Base-by-base conservation (phyloP, 2,113 vertebrate genomes). In the Elanus axillaris region DNA sequence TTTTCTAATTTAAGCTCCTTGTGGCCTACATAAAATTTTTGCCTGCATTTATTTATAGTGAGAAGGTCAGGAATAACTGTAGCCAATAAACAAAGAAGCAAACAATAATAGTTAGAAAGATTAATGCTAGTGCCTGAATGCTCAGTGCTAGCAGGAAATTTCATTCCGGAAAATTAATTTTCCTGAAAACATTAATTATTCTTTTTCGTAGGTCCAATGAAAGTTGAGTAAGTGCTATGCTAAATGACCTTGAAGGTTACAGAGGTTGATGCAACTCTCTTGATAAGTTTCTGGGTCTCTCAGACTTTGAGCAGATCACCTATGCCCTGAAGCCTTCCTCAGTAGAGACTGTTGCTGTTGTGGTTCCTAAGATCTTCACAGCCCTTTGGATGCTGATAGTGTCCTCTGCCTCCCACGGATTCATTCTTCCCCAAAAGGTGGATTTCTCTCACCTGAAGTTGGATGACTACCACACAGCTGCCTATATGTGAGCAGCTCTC, bases 1-100 rank as follows among this genome's bases (percentile, higher is more conserved):
- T 92, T 92, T 95, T 93, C 38, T 92, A 89, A 85, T 92, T 97
- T 72, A 62, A 95, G 86, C 87, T 97, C 69, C 52, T 75, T 77
- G 43, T 91, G 92, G 42, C 93, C 91, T 96, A 97, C 86, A 94
- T 96, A 95, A 93, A 66, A 53, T 42, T 86, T 86, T 82, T 81
- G 36, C 36, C 42, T 88, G 34, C 11, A 16, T 36, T 66, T 85
- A 62, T 93, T 81, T 59, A 8, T 34, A 83, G 53, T 52, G n/a
- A 77, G 84, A 91, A 95, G 45, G 91, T 95, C 93, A 96, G 59
- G 27, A 72, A 81, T 77, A 75, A 74, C 81, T 80, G 38, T 62
- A 86, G 74, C 58, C 32, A 77, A 59, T 53, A 91, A 93, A 88
- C 79, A 88, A 85, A 76, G 50, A 29, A 92, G 32, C 64, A 82